phyloP scores from a whole-genome alignment of 1,140 invertebrate species.

The Sipha flava region DNA sequence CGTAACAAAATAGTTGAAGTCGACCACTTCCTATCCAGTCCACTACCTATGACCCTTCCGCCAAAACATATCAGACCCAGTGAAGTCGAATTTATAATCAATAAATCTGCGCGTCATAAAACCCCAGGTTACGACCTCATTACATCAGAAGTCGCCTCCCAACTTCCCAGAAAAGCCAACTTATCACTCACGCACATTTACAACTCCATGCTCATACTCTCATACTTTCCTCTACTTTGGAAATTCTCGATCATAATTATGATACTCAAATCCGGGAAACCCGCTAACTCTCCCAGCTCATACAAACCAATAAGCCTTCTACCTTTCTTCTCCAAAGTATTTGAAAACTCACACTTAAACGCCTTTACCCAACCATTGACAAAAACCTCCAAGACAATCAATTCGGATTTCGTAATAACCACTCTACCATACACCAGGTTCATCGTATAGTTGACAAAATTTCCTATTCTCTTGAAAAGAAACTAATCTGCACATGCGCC shows the following conservation, averaged over 20 bases:
- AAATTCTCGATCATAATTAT: neutral
- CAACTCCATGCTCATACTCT: conserved; percentile 3
- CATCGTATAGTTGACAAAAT: conserved; percentile 34
- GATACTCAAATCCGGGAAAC: conserved; percentile 39
- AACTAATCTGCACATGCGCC: conserved; percentile 33
- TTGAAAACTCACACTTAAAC: conserved; percentile 41
- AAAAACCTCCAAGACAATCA: conserved; percentile 40
- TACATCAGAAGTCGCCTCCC: neutral
- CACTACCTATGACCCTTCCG: neutral
- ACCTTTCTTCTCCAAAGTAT: conserved; percentile 40
- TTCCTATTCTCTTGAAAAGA: conserved; percentile 31
- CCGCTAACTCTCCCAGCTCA: conserved; percentile 36
- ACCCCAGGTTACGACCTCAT: conserved; percentile 27
- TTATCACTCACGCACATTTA: neutral
- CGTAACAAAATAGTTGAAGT: neutral
- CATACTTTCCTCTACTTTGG: neutral
- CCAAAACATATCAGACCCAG: neutral
- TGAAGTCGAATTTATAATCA: neutral
- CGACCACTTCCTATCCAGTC: neutral
- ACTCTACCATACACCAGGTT: conserved; percentile 41
- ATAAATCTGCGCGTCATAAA: no score
- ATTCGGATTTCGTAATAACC: conserved; percentile 41
- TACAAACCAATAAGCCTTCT: conserved; percentile 43
- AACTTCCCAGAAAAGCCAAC: conserved; percentile 22
- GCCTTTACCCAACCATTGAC: conserved; percentile 34